phyloP scores from a whole-genome alignment of 2,113 vertebrate species.

The Protobothrops flavoviridis region DNA sequence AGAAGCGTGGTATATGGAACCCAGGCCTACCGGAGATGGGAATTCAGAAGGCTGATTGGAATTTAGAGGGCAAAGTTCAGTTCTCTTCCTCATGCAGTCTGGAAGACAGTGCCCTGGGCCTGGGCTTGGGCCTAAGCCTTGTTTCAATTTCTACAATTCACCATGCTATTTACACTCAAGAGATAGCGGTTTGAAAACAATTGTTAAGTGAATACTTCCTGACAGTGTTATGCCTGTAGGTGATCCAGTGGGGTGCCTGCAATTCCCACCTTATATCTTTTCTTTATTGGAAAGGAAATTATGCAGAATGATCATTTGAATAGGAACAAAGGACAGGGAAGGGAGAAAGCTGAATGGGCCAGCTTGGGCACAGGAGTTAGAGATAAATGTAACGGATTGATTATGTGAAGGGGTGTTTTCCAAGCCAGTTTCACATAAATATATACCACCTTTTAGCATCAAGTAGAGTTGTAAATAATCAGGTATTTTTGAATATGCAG shows the following conservation, averaged over 20 bases:
- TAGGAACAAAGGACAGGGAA: neutral
- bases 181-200: neutral
- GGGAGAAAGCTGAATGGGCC: neutral
- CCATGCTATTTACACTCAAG: neutral
- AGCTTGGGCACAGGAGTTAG: neutral
- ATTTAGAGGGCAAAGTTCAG: neutral
- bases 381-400: neutral
- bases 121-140: neutral
- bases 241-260: neutral
- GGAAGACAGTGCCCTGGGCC: neutral
- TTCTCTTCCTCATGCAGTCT: neutral
- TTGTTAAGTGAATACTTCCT: neutral
- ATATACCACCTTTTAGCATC: neutral
- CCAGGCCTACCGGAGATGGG: neutral
- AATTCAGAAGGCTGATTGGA: neutral
- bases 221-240: neutral
- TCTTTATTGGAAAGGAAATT: neutral
- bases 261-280: neutral
- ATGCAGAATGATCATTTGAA: neutral
- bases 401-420: neutral
- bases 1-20: neutral
- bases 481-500: neutral
- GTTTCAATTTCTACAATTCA: neutral
- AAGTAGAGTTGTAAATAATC: neutral
- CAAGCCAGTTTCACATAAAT: neutral